Evolutionary conservation across 2,797 vertebrate species (phyloP), one percentile per base, ranked within the genome.

Genomic region (Leuciscus waleckii): DNA sequence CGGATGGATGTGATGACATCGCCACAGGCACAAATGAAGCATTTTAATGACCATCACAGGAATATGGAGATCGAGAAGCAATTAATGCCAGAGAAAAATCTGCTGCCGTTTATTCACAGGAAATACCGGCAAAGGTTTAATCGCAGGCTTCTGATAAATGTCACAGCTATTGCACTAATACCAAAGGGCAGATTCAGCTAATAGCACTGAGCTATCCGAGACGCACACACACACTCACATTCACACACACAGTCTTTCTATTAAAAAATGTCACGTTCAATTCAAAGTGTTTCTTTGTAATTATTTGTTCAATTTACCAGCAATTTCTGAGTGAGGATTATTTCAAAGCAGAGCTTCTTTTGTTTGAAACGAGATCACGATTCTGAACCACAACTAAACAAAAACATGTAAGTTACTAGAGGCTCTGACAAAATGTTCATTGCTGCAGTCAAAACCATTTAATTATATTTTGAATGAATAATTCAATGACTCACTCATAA

Each of bases 1-100:
- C 26, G 23, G 70, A 83, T 37, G 70, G 75, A 77, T 19, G 68
- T 79, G 68, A 9, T 63, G 26, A 16, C 70, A 23, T 21, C 58
- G 39, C 68, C 19, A 61, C 49, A 26, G 9, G n/a, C 77, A 21
- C 41, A 69, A n/a, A 41, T 46, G 51, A 37, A 63, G 41, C 61
- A 37, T 16, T 37, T 61, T 32, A 68, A 54, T 70, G 43, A 70
- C 6, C 29, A 21, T 35, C 41, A 49, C 43, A 49, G 11, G 16
- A n/a, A 26, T 2, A 37, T 13, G 23, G 29, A 71, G 46, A 69
- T 17, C 5, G 2, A 81, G n/a, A 51, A 29, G 49, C 23, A 32
- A 23, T 70, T 71, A 39, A 63, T 16, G 2, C 2, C 16, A 13
- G 35, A 70, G 32, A 39, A 8, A 14, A 21, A 37, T 58, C 32